Base-by-base conservation (phyloP, 2,888 invertebrate species). In the Leucoptera coffeella region DNA sequence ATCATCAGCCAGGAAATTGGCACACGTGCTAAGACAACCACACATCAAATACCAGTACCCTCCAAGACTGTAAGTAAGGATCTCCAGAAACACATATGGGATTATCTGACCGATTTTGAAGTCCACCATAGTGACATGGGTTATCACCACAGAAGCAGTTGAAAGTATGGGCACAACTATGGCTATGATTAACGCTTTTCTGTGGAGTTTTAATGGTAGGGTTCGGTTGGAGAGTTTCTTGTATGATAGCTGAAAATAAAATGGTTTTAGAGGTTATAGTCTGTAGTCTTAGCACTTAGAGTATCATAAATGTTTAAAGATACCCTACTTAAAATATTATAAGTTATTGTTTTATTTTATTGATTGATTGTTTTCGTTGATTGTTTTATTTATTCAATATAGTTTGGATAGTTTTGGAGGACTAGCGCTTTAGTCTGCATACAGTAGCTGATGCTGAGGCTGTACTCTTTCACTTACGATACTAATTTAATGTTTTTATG, bases 21-120 rank as follows among this genome's bases (percentile, higher is more conserved):
- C 83, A 4, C 80, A 76, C 10, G 60, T 57, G 32, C 81, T 82
- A 12, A 83, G 59, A 1, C 74, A 62, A 40, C 80, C 77, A 35
- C 83, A 82, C n/a, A 80, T 67, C 1, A 83, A 55, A 39, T 75
- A 83, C 84, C 84, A 84, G 48, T 80, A 78, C 0, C 81, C 83
- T 1, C 82, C 82, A 22, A 83, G 47, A 45, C 82, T 67, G 35
- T 81, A 82, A 0, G 80, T 82, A 23, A 82, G 45, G 23, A 78
- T 78, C 42, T 82, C 82, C 37, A 84, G 52, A 39, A 80, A 79
- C 25, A 82, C 79, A 35, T 82, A 83, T 0, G 83, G 83, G 15
- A 83, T 52, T 2, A 80, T 74, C 50, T 82, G 81, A 30, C 74
- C 41, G 4, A 78, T 42, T 35, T 75, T 73, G 42, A 82, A 79